These are phyloP conservation scores for Corythornis cristatus DNA, from an alignment of 2,113 vertebrate species.

Conservation along the genomic window DNA sequence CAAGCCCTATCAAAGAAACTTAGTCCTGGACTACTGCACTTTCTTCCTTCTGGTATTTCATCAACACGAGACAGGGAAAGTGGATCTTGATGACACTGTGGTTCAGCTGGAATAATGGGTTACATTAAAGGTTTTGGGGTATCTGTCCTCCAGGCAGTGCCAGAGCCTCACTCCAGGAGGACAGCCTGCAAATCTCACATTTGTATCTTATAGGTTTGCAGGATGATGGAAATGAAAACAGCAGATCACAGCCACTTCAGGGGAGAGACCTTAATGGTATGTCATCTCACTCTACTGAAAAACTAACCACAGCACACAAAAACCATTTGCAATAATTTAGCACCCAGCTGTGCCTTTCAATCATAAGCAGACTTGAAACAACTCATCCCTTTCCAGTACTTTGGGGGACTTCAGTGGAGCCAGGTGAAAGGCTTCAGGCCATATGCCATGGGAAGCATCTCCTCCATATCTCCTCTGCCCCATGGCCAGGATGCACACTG, in stretches of 20 bases:
- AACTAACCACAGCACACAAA: background rate
- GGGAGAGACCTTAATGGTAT: slow-evolving; percentile 40
- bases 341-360: accelerated
- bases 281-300: background rate
- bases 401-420: background rate
- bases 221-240: slow-evolving; percentile 59
- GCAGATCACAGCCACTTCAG: slow-evolving; percentile 21
- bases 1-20: background rate
- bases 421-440: accelerated
- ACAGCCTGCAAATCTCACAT: background rate
- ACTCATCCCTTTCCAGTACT: accelerated
- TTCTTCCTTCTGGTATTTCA: background rate
- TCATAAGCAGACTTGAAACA: background rate
- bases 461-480: accelerated
- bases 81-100: background rate
- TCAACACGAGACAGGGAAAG: background rate
- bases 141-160: background rate
- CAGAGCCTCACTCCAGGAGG: background rate
- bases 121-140: background rate
- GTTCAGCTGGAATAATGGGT: background rate
- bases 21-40: background rate
- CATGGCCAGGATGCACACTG: accelerated
- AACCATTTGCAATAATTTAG: background rate
- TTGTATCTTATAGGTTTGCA: slow-evolving; percentile 20
- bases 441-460: accelerated